Evolutionary conservation across 2,888 invertebrate species (phyloP), one percentile per base, ranked within the genome.

Genomic region (Eucera pruinosa): DNA sequence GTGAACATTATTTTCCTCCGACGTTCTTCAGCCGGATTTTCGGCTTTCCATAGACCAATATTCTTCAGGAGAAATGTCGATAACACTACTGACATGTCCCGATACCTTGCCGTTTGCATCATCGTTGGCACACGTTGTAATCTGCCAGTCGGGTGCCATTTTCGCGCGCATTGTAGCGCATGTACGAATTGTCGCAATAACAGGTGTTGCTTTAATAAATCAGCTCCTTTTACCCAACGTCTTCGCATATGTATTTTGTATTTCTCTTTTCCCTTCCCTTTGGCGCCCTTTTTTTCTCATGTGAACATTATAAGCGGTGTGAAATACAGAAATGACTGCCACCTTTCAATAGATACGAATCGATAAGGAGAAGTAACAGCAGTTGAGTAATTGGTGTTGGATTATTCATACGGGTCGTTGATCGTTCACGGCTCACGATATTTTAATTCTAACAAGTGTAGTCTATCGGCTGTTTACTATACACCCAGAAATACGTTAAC

Each of bases 11-110:
- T 2, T 3, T 74, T 68, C 50, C 82, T 77, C 1, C 71, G 25
- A 6, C 48, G 43, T 47, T 75, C 58, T 5, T 85, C 80, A 0
- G 20, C 54, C 1, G 41, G 7, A 3, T 64, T 54, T 3, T 68
- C 20, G 0, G 81, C 61, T 13, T 48, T 20, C 88, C 88, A 88
- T 25, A 86, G 75, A 2, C 87, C 87, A 0, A 81, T 72, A 18
- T 74, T 67, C 41, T 66, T 86, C 83, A 87, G 74, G 25, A 75
- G 81, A 15, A 84, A 84, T 20, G 71, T 65, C 2, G 81, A 82
- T 11, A 86, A 3, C 0, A 0, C 69, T 9, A 78, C 61, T 20
- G 81, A 76, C n/a, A 79, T 1, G 9, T 82, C 78, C 2, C 18
- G 11, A 7, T 57, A 13, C 11, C 0, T 13, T 23, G 54, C n/a